Percentiles rank a stretch among this genome's conserved stretches.
phyloP scores from a whole-genome alignment of 37 sponge, comb jelly and placozoan genomes.

The Ephydatia muelleri region DNA sequence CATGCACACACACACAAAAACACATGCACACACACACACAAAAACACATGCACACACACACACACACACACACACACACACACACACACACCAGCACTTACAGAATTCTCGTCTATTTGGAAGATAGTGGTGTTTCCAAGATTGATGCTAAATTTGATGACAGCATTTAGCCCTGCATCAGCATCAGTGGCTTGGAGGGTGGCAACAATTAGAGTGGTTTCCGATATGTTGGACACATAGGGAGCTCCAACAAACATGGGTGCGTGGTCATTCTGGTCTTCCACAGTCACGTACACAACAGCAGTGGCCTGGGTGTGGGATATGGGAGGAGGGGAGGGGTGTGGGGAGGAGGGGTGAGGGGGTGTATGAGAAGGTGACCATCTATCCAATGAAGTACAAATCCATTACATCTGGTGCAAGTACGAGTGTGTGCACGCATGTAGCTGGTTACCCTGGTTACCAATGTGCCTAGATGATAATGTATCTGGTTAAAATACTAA shows the following conservation, averaged over 20 bases:
- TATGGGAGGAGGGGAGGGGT: neutral
- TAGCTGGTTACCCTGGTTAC: neutral
- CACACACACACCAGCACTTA: no score
- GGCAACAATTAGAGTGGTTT: conserved; percentile 2
- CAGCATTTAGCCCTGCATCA: conserved; percentile 47
- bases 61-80: no score
- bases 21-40: no score
- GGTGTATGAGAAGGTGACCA: neutral
- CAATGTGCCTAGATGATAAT: neutral
- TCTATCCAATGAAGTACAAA: neutral
- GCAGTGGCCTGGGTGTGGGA: conserved; percentile 24
- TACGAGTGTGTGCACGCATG: neutral
- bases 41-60: no score
- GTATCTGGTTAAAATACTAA: conserved; percentile 22
- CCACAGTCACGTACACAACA: conserved; percentile 25
- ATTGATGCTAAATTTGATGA: conserved; percentile 20
- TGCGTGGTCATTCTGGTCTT: conserved; percentile 50
- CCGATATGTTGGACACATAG: conserved; percentile 2
- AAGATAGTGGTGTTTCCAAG: neutral
- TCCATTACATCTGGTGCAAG: neutral
- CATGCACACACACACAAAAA: no score
- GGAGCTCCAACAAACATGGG: conserved; percentile 16
- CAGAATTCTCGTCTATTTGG: neutral
- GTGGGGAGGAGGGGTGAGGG: neutral
- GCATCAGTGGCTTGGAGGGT: conserved; percentile 31